Conservation (phyloP, 2,113 vertebrate species). For the Antechinus flavipes region DNA sequence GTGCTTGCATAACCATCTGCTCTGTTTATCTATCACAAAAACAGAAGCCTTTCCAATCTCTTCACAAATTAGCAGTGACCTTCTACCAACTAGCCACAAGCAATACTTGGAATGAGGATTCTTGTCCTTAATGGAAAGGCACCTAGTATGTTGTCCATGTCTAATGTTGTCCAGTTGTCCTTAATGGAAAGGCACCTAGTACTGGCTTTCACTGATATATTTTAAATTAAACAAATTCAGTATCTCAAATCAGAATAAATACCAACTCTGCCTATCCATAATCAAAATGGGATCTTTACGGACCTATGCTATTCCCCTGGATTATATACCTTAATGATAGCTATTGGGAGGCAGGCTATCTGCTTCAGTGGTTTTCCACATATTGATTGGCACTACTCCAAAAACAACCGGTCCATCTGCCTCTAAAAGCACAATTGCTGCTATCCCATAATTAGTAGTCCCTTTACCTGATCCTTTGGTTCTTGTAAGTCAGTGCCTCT, state of each 20-base stretch:
- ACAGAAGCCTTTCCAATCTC: not conserved
- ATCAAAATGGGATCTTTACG: slow-evolving; percentile 1
- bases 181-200: slow-evolving; percentile 14
- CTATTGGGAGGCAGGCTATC: not conserved
- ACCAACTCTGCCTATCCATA: not conserved
- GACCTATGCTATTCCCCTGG: not conserved
- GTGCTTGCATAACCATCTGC: not conserved
- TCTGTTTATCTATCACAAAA: not conserved
- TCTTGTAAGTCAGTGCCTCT: not conserved
- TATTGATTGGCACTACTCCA: not conserved
- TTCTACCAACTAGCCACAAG: not conserved
- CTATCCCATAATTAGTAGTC: not conserved
- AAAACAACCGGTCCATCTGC: not conserved
- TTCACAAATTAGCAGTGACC: not conserved
- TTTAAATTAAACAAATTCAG: slow-evolving; percentile 10
- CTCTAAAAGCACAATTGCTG: not conserved
- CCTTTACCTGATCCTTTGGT: not conserved
- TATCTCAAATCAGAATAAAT: slow-evolving; percentile 3
- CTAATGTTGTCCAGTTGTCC: not conserved
- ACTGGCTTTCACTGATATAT: not conserved
- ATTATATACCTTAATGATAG: not conserved
- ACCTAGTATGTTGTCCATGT: not conserved
- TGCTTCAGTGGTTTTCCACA: not conserved
- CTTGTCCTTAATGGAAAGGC: slow-evolving; percentile 9
- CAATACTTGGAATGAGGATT: not conserved